Conservation (phyloP, 2,797 vertebrate genomes). For the Melanitta fusca region DNA sequence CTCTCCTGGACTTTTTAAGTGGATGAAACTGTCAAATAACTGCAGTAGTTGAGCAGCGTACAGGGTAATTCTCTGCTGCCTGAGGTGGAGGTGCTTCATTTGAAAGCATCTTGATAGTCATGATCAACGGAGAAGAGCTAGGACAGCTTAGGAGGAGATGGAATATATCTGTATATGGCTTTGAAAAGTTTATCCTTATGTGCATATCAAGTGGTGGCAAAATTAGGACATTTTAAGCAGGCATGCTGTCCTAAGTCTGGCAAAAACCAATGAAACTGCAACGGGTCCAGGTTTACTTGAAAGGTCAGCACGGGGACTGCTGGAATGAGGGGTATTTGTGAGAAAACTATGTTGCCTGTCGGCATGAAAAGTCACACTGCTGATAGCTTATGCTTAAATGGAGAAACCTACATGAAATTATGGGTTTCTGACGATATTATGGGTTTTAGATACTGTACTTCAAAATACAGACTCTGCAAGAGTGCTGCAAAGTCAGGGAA, state of each 20-base stretch:
- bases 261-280: neutral
- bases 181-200: neutral
- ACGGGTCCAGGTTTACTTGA: neutral
- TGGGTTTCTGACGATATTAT: neutral
- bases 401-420: neutral
- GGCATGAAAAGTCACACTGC: neutral
- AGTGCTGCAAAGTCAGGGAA: neutral
- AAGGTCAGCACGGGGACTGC: neutral
- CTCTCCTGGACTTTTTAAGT: neutral
- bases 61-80: neutral
- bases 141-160: neutral
- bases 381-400: neutral
- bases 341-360: neutral
- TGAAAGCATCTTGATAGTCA: neutral
- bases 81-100: neutral
- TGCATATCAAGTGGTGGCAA: neutral
- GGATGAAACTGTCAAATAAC: neutral
- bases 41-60: neutral
- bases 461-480: neutral
- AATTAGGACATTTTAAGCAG: neutral
- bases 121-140: neutral
- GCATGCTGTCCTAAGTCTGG: neutral
- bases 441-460: neutral
- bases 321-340: neutral
- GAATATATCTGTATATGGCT: neutral